Base-by-base conservation (phyloP, 2,888 invertebrate species). In the Odontothrips loti region DNA sequence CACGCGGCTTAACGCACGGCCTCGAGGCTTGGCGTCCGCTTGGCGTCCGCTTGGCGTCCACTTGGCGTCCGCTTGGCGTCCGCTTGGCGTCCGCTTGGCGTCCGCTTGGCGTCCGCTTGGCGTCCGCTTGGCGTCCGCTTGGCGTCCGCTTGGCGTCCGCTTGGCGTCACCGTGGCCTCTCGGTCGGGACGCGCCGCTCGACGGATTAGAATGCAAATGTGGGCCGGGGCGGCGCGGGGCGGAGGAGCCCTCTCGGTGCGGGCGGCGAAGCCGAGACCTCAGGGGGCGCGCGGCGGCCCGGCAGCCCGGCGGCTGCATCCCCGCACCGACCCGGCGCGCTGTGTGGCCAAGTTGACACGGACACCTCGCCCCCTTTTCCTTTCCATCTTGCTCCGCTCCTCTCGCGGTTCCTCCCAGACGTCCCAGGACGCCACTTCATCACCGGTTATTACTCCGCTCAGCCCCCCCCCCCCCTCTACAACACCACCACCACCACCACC, bases 391-490 rank as follows among this genome's bases (percentile, higher is more conserved):
- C 68, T 27, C 68, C 68, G 23, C 23, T 58, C 51, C 51, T 43
- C 34, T 58, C 58, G 58, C 58, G 58, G 58, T 58, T 58, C 58
- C 58, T 58, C 58, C 58, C 12, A 58, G 68, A 68, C 68, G 68
- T 68, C 68, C 68, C 68, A 1, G 23, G 68, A 75, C 68, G 68
- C 68, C 68, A 27, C 68, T 75, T 27, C 68, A 75, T 75, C 68
- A 75, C 68, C 27, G 68, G 68, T 75, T 75, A 75, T 75, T 75
- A 75, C 68, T 75, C 68, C 68, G 27, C 58, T 43, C 34, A 43
- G 34, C 34, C 34, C 6, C 34, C 34, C 34, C 34, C 6, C 34
- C 34, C 6, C 34, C 34, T 43, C 34, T n/a, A n/a, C n/a, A n/a
- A n/a, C 34, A 4, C 34, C 34, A 4, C 34, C 34, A 4, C 34